Evolutionary conservation across 2,888 invertebrate genomes (phyloP).

Genomic region (Volucella inflata): DNA sequence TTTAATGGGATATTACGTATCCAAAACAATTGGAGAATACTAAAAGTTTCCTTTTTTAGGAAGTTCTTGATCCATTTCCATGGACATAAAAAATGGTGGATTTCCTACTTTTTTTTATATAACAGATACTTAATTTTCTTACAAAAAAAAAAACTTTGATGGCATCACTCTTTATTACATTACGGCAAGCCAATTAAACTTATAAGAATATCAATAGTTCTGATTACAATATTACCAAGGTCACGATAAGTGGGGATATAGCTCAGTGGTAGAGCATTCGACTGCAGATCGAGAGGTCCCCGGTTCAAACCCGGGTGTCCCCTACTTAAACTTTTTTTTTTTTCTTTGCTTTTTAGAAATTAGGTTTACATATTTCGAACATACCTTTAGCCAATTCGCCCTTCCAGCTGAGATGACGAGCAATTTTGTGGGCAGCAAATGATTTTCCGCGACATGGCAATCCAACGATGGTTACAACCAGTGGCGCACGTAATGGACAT

Average conservation of each 20-base stretch:
- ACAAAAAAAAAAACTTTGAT: too few species aligned
- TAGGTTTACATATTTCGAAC: slow-evolving; percentile 47
- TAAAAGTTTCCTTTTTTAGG: too few species aligned
- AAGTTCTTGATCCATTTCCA: too few species aligned
- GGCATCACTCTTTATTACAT: neutral
- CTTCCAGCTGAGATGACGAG: slow-evolving; percentile 95
- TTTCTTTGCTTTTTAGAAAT: neutral
- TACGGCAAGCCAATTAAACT: slow-evolving; percentile 18
- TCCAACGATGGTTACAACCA: slow-evolving; percentile 94
- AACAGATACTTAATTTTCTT: too few species aligned
- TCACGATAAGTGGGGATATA: slow-evolving; percentile 73
- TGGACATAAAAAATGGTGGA: too few species aligned
- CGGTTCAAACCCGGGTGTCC: slow-evolving; percentile 79
- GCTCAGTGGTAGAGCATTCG: slow-evolving; percentile 79
- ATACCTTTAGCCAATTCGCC: slow-evolving; percentile 93
- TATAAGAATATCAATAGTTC: slow-evolving; percentile 12
- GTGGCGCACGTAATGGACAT: slow-evolving; percentile 85
- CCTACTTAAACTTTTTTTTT: slow-evolving; percentile 58
- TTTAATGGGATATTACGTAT: too few species aligned
- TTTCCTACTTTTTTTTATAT: too few species aligned
- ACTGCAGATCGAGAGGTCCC: slow-evolving; percentile 79
- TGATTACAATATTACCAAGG: neutral
- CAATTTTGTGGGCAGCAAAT: slow-evolving; percentile 93
- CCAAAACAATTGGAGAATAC: too few species aligned
- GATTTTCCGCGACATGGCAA: slow-evolving; percentile 97